Evolutionary conservation across 2,888 invertebrate genomes (phyloP).

Genomic region (Nesidiocoris tenuis): DNA sequence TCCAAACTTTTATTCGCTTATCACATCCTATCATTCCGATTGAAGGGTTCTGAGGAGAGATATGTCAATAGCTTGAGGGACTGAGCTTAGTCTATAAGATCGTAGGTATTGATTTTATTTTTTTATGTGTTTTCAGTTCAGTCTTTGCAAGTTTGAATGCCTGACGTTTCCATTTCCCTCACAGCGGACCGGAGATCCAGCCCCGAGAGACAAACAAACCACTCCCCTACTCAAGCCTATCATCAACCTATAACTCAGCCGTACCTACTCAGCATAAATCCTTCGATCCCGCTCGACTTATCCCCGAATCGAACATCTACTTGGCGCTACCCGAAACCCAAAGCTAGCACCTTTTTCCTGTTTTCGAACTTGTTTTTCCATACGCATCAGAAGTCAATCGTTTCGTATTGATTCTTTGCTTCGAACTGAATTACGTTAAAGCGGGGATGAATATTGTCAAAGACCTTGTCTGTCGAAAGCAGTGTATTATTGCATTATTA

Average conservation of each 20-base stretch:
- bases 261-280: background rate
- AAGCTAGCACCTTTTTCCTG: no score
- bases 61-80: background rate
- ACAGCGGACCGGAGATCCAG: background rate
- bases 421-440: no score
- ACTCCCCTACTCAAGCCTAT: slow-evolving; percentile 3
- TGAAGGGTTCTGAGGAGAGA: background rate
- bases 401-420: no score
- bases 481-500: no score
- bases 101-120: slow-evolving; percentile 36
- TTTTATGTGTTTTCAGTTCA: slow-evolving; percentile 43
- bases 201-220: slow-evolving; percentile 28
- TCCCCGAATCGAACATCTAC: background rate
- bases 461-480: no score
- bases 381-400: no score
- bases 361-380: no score
- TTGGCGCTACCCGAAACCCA: no score
- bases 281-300: background rate
- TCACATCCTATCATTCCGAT: background rate
- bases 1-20: background rate
- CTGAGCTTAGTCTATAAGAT: background rate
- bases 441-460: no score
- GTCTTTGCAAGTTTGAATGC: slow-evolving; percentile 13
- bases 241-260: no score
- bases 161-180: background rate